Evolutionary conservation across 1,140 invertebrate genomes (phyloP).

Genomic region (Bradynema listronoti): DNA sequence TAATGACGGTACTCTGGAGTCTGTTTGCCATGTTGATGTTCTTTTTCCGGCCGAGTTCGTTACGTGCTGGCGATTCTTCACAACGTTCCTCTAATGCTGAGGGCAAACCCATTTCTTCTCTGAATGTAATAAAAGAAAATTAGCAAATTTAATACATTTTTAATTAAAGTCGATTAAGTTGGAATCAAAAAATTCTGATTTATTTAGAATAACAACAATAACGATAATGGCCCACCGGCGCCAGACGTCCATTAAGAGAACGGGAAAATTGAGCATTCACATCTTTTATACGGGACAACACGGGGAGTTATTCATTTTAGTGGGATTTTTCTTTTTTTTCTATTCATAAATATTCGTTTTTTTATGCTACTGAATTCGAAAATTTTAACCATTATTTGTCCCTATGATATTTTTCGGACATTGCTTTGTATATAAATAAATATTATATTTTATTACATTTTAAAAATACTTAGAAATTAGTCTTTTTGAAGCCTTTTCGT

Average conservation of each 20-base stretch:
- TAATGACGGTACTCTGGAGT: slow-evolving; percentile 29
- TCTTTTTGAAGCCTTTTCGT: too few species aligned
- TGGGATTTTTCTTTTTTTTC: too few species aligned
- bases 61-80: slow-evolving; percentile 13
- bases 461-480: too few species aligned
- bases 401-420: too few species aligned
- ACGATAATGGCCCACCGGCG: slow-evolving; percentile 19
- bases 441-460: too few species aligned
- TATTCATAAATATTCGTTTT: too few species aligned
- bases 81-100: slow-evolving; percentile 11
- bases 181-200: neutral
- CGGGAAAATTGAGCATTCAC: slow-evolving; percentile 2
- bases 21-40: slow-evolving; percentile 27
- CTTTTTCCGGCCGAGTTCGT: slow-evolving; percentile 20
- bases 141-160: neutral
- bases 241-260: slow-evolving; percentile 17
- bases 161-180: neutral
- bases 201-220: slow-evolving; percentile 12
- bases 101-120: slow-evolving; percentile 6
- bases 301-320: too few species aligned
- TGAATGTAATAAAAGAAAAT: slow-evolving; percentile 5
- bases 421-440: too few species aligned
- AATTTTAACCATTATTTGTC: too few species aligned
- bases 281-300: too few species aligned
- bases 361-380: too few species aligned